phyloP scores from a whole-genome alignment of 2,797 vertebrate species.

The Xenops minutus region DNA sequence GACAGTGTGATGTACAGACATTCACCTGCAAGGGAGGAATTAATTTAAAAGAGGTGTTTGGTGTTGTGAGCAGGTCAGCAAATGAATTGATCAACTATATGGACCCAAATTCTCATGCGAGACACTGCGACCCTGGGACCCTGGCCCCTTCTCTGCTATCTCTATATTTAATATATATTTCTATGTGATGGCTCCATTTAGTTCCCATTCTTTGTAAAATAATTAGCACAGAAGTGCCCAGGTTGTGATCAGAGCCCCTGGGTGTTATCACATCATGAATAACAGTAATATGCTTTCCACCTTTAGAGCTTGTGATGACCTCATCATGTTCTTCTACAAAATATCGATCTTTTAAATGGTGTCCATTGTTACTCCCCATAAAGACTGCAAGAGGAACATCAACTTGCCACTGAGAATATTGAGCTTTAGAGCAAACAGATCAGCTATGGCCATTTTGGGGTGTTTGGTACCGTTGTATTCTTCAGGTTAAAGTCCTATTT shows the following conservation, averaged over 20 bases:
- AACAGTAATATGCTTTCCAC: background rate
- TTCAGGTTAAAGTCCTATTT: slow-evolving; percentile 34
- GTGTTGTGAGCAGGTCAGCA: background rate
- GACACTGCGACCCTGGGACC: too few relatives aligned
- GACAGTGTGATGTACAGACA: background rate
- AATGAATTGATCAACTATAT: background rate
- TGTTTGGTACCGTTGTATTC: background rate
- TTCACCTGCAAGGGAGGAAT: background rate
- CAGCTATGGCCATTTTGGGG: background rate
- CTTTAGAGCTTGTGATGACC: background rate
- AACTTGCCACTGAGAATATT: background rate
- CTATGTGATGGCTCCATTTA: background rate
- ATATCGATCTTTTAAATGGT: background rate
- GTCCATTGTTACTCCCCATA: background rate
- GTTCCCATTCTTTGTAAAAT: background rate
- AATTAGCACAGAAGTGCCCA: background rate
- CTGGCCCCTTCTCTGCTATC: background rate
- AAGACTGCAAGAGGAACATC: background rate
- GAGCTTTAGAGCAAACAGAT: background rate
- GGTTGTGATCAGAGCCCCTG: background rate
- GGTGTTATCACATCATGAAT: background rate
- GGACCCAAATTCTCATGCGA: background rate
- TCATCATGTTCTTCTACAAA: background rate
- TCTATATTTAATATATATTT: background rate
- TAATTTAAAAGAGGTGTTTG: background rate